Percentiles rank a stretch among this genome's conserved stretches.
Conservation (phyloP, 2,888 invertebrate species). For the Rapana venosa region DNA sequence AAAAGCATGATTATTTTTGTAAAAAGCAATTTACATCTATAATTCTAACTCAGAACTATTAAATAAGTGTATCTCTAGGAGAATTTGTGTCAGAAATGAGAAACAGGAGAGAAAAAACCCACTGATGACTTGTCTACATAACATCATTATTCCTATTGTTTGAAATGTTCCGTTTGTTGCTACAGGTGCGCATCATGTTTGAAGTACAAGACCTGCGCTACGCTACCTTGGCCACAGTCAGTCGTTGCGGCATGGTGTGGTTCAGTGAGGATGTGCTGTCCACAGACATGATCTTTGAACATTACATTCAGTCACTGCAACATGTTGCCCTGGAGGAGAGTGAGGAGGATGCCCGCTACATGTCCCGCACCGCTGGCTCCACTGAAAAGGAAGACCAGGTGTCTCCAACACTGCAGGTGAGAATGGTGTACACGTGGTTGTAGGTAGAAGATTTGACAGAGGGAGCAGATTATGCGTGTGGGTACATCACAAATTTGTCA, state of each 20-base stretch:
- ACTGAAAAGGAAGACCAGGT: slow-evolving; percentile 70
- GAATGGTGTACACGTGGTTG: background rate
- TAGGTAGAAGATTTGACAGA: background rate
- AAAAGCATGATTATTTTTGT: no score
- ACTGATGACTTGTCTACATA: no score
- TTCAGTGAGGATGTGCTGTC: slow-evolving; percentile 99
- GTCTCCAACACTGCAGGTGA: slow-evolving; percentile 73
- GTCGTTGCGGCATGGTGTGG: slow-evolving; percentile 99
- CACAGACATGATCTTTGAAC: slow-evolving; percentile 99
- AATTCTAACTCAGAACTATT: no score
- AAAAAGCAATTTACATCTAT: no score
- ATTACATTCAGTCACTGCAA: slow-evolving; percentile 91
- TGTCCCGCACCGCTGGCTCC: slow-evolving; percentile 51
- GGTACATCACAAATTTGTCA: no score
- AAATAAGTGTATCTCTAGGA: no score
- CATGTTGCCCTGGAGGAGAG: slow-evolving; percentile 80
- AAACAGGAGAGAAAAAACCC: no score
- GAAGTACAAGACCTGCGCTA: slow-evolving; percentile 97
- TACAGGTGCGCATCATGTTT: slow-evolving; percentile 80
- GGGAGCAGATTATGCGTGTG: no score
- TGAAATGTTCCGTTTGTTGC: background rate
- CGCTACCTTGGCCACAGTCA: slow-evolving; percentile 98
- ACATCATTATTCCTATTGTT: no score
- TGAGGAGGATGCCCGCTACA: slow-evolving; percentile 70
- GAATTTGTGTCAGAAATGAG: no score